Conservation (phyloP, 2,113 vertebrate species). For the Boulengerochromis microlepis region DNA sequence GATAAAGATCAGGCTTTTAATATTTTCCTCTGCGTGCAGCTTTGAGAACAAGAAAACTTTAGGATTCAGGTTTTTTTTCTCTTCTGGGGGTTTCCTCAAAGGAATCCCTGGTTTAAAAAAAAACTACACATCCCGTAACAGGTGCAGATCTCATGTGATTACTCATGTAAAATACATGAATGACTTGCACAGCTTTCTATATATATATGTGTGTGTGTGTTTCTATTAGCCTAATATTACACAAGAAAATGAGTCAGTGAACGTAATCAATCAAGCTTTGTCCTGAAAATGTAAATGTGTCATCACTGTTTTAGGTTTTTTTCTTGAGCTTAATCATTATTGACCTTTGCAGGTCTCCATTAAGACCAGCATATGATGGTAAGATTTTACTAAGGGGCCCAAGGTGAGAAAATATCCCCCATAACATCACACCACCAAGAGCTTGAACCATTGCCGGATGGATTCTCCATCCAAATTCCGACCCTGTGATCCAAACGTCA, state of each 20-base stretch:
- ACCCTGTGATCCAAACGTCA: background rate
- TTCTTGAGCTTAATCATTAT: background rate
- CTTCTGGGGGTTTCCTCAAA: background rate
- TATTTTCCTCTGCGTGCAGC: background rate
- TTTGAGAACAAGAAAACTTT: background rate
- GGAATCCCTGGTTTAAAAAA: background rate
- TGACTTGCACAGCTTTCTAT: background rate
- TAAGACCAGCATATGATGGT: background rate
- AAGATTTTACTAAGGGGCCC: background rate
- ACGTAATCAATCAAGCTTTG: background rate
- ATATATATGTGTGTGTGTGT: fast-evolving
- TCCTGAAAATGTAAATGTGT: background rate
- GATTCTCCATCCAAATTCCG: background rate
- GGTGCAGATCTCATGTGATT: background rate
- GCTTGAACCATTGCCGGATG: background rate
- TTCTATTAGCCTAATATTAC: background rate
- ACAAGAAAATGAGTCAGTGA: background rate
- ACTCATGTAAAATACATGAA: background rate
- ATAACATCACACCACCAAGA: background rate
- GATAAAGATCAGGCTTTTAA: constrained; percentile 28
- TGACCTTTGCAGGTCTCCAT: background rate
- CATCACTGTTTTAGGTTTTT: background rate
- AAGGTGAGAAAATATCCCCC: background rate
- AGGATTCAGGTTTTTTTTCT: background rate
- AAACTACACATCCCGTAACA: background rate